A percentile compares a stretch with the other conserved stretches of the same genome.
These are phyloP conservation scores for Aphelinus certus DNA, from an alignment of 1,140 invertebrate species.

Conservation along the genomic window DNA sequence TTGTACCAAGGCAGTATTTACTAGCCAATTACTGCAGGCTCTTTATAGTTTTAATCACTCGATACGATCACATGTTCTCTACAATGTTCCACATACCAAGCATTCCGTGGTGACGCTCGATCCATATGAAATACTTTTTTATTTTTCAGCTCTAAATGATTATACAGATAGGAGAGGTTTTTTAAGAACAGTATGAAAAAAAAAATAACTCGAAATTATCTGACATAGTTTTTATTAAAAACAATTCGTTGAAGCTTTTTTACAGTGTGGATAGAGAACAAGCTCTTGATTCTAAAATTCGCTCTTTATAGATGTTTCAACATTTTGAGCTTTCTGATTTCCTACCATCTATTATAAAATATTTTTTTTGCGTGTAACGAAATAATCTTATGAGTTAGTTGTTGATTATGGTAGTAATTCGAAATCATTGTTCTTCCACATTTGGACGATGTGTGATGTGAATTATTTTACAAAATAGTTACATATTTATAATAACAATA, in stretches of 20 bases:
- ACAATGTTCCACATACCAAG: no score
- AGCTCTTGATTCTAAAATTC: constrained; percentile 28
- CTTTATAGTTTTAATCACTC: no score
- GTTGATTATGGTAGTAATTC: constrained; percentile 22
- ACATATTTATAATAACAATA: constrained; percentile 62
- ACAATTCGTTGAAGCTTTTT: constrained; percentile 39
- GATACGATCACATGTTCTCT: no score
- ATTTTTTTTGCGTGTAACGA: no score
- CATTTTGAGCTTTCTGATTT: constrained; percentile 31
- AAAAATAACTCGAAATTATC: not conserved
- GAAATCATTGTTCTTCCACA: constrained; percentile 21
- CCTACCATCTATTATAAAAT: not conserved
- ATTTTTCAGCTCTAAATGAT: no score
- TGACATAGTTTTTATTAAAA: constrained; percentile 38
- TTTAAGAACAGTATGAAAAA: no score
- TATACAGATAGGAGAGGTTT: no score
- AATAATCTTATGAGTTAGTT: not conserved
- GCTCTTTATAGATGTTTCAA: constrained; percentile 17
- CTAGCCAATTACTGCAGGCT: no score
- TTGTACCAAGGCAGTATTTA: no score
- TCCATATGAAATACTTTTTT: no score
- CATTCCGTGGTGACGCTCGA: no score
- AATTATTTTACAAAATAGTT: constrained; percentile 58
- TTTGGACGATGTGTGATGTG: constrained; percentile 37
- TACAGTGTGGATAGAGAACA: constrained; percentile 35